Evolutionary conservation across 2,797 vertebrate species (phyloP).

Genomic region (Siniperca scherzeri): DNA sequence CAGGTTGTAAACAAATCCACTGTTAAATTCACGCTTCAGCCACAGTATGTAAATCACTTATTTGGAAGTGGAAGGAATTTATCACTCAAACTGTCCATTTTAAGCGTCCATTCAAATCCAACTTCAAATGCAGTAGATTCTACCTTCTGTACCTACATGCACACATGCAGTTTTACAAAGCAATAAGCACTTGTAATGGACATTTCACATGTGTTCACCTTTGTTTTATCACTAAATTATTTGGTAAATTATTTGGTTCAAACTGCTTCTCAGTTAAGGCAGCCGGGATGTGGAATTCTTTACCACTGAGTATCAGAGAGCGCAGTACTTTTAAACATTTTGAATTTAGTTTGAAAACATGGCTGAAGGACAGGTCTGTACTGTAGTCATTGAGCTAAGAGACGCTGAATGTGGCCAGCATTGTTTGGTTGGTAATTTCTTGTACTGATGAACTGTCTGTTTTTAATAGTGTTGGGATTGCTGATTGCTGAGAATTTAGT

Average conservation of each 20-base stretch:
- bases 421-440: too few species aligned
- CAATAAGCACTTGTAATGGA: background rate
- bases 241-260: background rate
- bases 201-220: background rate
- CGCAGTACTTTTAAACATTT: too few species aligned
- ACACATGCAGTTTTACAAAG: background rate
- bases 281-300: too few species aligned
- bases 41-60: background rate
- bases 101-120: background rate
- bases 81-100: background rate
- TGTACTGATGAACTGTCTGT: too few species aligned
- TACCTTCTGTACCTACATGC: background rate
- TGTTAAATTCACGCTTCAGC: background rate
- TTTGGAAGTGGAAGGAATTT: background rate
- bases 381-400: too few species aligned
- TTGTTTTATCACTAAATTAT: background rate
- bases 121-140: background rate
- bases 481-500: too few species aligned
- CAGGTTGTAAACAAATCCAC: background rate
- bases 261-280: too few species aligned
- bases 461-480: too few species aligned
- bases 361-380: too few species aligned
- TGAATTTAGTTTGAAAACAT: too few species aligned
- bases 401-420: too few species aligned
- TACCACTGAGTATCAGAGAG: too few species aligned